phyloP scores from a whole-genome alignment of 2,888 invertebrate species.

The Hoplodrina ambigua region DNA sequence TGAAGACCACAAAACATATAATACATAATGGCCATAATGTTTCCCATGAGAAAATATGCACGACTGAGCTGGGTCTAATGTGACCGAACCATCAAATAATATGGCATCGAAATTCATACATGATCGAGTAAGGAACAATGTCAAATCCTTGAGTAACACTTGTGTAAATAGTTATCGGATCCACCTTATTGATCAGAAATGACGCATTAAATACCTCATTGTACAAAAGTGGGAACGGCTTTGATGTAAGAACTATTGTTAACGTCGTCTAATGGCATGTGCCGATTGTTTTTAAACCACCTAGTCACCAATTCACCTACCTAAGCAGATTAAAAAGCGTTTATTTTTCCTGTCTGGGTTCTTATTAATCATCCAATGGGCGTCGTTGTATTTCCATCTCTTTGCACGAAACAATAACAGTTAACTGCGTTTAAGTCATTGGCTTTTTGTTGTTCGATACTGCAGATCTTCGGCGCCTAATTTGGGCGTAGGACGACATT shows the following conservation, averaged over 20 bases:
- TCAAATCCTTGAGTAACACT: conserved; percentile 81
- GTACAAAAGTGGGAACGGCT: conserved; percentile 47
- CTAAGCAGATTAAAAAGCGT: conserved; percentile 18
- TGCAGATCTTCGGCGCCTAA: conserved; percentile 36
- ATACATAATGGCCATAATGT: conserved; percentile 10
- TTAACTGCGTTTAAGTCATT: conserved; percentile 17
- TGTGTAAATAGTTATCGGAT: conserved; percentile 83
- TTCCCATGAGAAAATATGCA: conserved; percentile 24
- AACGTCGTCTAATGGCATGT: conserved; percentile 4
- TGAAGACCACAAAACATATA: conserved; percentile 10
- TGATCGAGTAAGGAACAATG: conserved; percentile 47
- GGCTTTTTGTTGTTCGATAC: conserved; percentile 24
- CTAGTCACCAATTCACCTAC: conserved; percentile 18
- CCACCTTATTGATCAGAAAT: conserved; percentile 70
- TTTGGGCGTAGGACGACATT: conserved; percentile 52
- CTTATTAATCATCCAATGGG: conserved; percentile 19
- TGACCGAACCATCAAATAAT: conserved; percentile 18
- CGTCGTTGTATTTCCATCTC: conserved; percentile 22
- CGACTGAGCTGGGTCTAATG: background rate
- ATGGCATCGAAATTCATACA: conserved; percentile 30
- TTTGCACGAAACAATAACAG: conserved; percentile 9
- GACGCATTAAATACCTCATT: conserved; percentile 56
- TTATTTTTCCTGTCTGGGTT: conserved; percentile 42
- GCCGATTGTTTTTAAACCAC: conserved; percentile 18
- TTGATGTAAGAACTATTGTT: conserved; percentile 42